phyloP scores from a whole-genome alignment of 2,797 vertebrate species.

The Sebastes oblongus region DNA sequence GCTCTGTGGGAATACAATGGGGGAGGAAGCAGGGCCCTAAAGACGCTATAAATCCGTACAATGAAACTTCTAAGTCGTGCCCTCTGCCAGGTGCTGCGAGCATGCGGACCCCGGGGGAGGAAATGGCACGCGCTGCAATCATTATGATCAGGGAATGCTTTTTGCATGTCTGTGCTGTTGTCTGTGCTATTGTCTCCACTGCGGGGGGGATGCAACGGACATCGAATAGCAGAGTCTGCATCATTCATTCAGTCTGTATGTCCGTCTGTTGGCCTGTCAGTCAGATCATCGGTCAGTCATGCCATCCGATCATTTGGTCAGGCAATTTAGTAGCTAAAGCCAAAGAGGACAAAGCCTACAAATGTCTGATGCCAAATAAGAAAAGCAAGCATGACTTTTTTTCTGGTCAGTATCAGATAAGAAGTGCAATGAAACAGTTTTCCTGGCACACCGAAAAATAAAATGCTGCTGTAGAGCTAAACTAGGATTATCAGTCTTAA shows the following conservation, averaged over 20 bases:
- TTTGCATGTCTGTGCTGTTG: neutral
- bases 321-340: neutral
- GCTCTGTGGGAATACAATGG: conserved; percentile 66
- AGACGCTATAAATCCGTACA: conserved; percentile 63
- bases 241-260: neutral
- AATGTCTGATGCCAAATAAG: too few species aligned
- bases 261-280: neutral
- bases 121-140: conserved; percentile 50
- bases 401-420: neutral
- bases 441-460: neutral
- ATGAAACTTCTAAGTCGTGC: conserved; percentile 66
- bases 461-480: neutral
- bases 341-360: neutral
- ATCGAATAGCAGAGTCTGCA: neutral
- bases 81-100: conserved; percentile 60
- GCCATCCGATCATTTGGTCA: neutral
- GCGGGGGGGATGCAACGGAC: neutral
- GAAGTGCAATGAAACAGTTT: neutral
- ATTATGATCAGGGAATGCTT: conserved; percentile 10
- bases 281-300: neutral
- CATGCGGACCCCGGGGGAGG: conserved; percentile 36
- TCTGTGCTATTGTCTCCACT: neutral
- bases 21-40: conserved; percentile 58
- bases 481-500: neutral
- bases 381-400: too few species aligned